Percentiles rank a stretch among this genome's conserved stretches.
These are phyloP conservation scores for Stictonetta naevosa DNA, from an alignment of 2,113 vertebrate genomes.

Conservation along the genomic window DNA sequence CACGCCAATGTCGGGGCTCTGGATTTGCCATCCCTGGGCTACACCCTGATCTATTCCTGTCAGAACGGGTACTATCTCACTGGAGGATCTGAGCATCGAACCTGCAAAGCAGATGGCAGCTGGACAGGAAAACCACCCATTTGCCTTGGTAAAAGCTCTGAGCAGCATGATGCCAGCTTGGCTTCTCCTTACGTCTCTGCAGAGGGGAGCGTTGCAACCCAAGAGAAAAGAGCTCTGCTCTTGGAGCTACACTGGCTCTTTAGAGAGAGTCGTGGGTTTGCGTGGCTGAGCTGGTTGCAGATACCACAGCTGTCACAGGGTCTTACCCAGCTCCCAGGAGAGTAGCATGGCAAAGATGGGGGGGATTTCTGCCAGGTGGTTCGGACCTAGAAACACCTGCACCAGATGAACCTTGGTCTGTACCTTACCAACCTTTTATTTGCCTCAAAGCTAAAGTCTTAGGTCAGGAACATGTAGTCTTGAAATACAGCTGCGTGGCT, in stretches of 20 bases:
- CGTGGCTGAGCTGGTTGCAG: neutral
- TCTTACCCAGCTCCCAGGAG: fast-evolving
- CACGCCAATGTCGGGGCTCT: constrained; percentile 92
- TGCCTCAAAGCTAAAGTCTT: neutral
- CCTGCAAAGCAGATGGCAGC: constrained; percentile 94
- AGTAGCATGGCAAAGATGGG: neutral
- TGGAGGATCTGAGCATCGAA: constrained; percentile 95
- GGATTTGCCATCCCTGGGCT: constrained; percentile 95
- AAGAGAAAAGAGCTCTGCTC: fast-evolving
- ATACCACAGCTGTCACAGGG: neutral
- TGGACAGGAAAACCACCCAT: constrained; percentile 96
- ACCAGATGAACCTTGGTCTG: fast-evolving
- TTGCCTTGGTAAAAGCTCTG: constrained; percentile 85
- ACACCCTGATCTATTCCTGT: constrained; percentile 97
- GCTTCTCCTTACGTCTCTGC: fast-evolving
- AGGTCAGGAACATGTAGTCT: fast-evolving
- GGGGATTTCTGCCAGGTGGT: too few species aligned
- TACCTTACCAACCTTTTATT: fast-evolving
- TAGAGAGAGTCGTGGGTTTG: neutral
- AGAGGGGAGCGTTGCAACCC: neutral
- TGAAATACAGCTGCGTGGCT: neutral
- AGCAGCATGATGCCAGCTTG: fast-evolving
- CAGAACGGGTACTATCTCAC: constrained; percentile 94
- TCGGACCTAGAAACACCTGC: neutral
- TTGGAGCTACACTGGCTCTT: fast-evolving